Evolutionary conservation across 2,888 invertebrate genomes (phyloP).

Genomic region (Vannuccia rotundouncinata): DNA sequence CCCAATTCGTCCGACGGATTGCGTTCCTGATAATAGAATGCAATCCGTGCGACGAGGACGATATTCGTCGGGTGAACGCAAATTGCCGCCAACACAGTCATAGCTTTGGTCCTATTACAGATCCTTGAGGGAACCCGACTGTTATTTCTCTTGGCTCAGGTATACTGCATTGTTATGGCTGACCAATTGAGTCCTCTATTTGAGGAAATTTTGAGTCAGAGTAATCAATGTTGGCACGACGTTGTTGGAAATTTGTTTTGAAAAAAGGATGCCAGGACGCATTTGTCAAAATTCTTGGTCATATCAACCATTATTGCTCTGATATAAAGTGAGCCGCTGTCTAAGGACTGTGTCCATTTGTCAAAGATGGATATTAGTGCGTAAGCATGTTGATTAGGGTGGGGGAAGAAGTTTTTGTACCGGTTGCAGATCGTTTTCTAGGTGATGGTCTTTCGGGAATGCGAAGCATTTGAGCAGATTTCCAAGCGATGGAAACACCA

Average conservation of each 20-base stretch:
- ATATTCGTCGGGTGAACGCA: too few species aligned
- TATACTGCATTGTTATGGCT: neutral
- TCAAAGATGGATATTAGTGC: slow-evolving; percentile 16
- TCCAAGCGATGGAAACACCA: neutral
- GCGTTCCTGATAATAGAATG: too few species aligned
- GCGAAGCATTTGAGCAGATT: neutral
- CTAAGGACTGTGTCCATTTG: neutral
- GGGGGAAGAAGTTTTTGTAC: neutral
- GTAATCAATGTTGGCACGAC: neutral
- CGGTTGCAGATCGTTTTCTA: neutral
- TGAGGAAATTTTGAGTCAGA: slow-evolving; percentile 5
- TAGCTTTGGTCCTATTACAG: neutral
- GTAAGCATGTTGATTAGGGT: neutral
- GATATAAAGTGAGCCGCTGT: slow-evolving; percentile 15
- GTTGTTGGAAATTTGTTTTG: neutral
- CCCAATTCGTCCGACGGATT: too few species aligned
- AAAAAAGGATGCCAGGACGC: neutral
- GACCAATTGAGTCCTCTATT: neutral
- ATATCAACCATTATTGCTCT: slow-evolving; percentile 5
- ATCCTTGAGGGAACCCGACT: neutral
- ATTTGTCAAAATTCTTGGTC: slow-evolving; percentile 5
- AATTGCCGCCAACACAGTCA: too few species aligned
- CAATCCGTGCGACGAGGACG: too few species aligned
- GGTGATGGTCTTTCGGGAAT: slow-evolving; percentile 10
- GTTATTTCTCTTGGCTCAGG: neutral